These are phyloP conservation scores for Cyprinella venusta DNA, from an alignment of 2,797 vertebrate genomes.

Conservation along the genomic window DNA sequence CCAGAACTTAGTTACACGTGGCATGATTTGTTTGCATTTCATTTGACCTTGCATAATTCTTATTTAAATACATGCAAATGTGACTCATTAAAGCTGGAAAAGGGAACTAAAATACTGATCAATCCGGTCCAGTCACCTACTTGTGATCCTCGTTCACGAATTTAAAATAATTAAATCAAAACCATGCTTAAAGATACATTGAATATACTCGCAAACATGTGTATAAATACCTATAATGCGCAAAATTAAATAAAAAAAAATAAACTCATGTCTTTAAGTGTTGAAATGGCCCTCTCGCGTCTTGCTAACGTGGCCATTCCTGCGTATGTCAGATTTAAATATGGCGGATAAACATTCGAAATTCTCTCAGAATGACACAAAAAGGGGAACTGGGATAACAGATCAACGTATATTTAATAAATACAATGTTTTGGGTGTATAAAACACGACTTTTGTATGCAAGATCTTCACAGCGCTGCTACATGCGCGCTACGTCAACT, in stretches of 20 bases:
- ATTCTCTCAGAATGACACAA: background rate
- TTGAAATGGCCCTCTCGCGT: conserved; percentile 24
- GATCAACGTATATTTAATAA: no score
- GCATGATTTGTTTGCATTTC: conserved; percentile 16
- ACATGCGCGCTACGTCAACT: conserved; percentile 58
- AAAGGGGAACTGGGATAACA: background rate
- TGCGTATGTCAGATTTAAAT: conserved; percentile 38
- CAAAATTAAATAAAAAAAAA: background rate
- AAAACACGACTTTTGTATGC: background rate
- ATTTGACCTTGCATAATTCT: background rate
- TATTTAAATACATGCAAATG: conserved; percentile 18
- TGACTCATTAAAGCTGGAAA: background rate
- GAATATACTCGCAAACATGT: background rate
- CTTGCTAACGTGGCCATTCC: conserved; percentile 49
- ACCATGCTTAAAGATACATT: background rate
- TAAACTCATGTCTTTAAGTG: background rate
- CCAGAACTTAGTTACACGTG: conserved; percentile 9
- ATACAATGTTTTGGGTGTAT: background rate
- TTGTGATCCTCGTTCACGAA: background rate
- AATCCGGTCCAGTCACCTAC: no score
- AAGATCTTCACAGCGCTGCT: background rate
- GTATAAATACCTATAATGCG: background rate
- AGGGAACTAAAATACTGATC: background rate
- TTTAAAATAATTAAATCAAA: background rate
- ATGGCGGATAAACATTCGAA: conserved; percentile 24